Base-by-base conservation (phyloP, 1,140 invertebrate genomes). In the Pseudomyrmex flavicornis region DNA sequence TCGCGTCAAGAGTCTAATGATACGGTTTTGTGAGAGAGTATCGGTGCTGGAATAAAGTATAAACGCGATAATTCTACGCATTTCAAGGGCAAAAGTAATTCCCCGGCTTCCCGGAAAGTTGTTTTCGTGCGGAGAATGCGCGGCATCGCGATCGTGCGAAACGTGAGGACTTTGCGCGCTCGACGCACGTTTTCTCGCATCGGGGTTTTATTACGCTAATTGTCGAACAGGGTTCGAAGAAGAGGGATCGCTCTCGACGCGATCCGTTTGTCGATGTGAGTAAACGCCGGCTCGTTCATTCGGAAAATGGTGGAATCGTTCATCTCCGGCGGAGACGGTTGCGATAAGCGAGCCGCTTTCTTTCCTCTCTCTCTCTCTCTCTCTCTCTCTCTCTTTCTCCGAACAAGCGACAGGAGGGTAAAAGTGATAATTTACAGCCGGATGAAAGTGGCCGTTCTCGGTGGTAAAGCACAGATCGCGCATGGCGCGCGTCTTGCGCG, bases 381-480 rank as follows among this genome's bases (percentile, higher is more conserved):
- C 17, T 35, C 0, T 35, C 35, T 46, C 44, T 35, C 35, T 7
- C 35, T 35, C 35, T 35, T 35, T 35, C 7, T 46, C 44, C 54
- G 56, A 83, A 59, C 35, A 35, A 35, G 35, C 26, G 83, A 75
- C 35, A 48, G 20, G 66, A 35, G 56, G 56, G 50, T 50, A n/a
- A 79, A 79, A 70, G 76, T 85, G 87, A 85, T 88, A 85, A 88
- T 87, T 89, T 85, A 69, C 20, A 17, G 74, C 46, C 59, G 20
- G 58, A 44, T 15, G 79, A 82, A 85, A 83, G 74, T 85, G 52
- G 68, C 74, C 22, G 35, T 80, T 88, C 58, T 15, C 10, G 22
- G 17, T 35, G 56, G 72, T 83, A 17, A 12, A 59, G 44, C 48
- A 26, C 58, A 56, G 79, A 73, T 75, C 58, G 72, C 77, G 48